Percentiles rank a stretch among this genome's conserved stretches.
phyloP scores from a whole-genome alignment of 2,888 invertebrate genomes.

The Chloromyia formosa region DNA sequence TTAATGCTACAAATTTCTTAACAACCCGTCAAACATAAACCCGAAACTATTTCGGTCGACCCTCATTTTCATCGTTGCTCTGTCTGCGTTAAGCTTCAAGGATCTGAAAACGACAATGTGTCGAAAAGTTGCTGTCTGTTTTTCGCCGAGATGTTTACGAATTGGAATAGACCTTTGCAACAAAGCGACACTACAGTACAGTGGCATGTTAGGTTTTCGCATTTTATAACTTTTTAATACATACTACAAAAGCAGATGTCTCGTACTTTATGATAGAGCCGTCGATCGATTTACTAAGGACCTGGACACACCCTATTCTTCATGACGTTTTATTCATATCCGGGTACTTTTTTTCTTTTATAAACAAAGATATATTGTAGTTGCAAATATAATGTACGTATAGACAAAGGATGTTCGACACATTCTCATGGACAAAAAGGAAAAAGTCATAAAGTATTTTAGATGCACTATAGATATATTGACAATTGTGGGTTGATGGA shows the following conservation, averaged over 20 bases:
- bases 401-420: neutral
- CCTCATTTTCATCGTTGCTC: neutral
- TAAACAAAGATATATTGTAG: neutral
- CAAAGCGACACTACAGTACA: neutral
- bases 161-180: neutral
- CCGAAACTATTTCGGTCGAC: neutral
- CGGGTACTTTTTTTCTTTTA: neutral
- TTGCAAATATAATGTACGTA: too few species aligned
- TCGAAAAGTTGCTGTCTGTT: neutral
- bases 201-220: neutral
- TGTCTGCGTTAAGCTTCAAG: neutral
- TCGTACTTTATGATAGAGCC: neutral
- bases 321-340: neutral
- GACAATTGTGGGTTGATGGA: neutral
- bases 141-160: neutral
- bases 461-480: neutral
- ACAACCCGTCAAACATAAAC: neutral
- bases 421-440: neutral
- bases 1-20: neutral
- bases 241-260: neutral
- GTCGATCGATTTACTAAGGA: neutral
- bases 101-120: neutral
- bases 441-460: neutral
- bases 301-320: neutral
- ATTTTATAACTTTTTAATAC: slow-evolving; percentile 18